These are phyloP conservation scores for Panagrolaimus sp. DNA, from an alignment of 1,140 invertebrate genomes.

Conservation along the genomic window DNA sequence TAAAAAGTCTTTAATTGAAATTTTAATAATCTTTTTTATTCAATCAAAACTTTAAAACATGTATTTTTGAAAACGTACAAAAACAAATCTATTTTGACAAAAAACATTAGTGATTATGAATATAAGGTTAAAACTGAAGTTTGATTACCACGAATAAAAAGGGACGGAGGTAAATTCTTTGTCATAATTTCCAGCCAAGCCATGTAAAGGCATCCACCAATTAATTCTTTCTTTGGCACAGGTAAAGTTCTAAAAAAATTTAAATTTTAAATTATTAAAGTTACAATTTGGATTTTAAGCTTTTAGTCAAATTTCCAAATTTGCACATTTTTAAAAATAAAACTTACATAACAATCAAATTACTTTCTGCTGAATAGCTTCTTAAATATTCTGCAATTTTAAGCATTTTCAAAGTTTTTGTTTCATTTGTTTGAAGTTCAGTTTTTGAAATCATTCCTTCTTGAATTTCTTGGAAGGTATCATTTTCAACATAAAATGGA, in stretches of 20 bases:
- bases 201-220: conserved; percentile 62
- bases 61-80: too few relatives aligned
- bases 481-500: conserved; percentile 29
- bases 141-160: too few relatives aligned
- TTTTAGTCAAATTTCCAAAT: too few relatives aligned
- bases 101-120: too few relatives aligned
- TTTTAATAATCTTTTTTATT: too few relatives aligned
- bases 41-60: too few relatives aligned
- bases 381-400: neutral
- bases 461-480: conserved; percentile 11
- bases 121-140: too few relatives aligned
- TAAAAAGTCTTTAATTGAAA: too few relatives aligned
- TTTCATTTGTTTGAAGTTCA: neutral
- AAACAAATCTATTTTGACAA: too few relatives aligned
- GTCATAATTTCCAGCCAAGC: conserved; percentile 61
- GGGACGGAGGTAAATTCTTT: too few relatives aligned
- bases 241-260: conserved; percentile 61
- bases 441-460: neutral
- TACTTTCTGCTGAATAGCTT: conserved; percentile 28
- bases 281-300: neutral
- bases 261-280: neutral
- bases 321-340: neutral
- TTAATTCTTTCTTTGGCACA: conserved; percentile 60
- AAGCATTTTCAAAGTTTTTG: neutral
- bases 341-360: conserved; percentile 34